Evolutionary conservation across 2,113 vertebrate genomes (phyloP).

Genomic region (Tringa solitaria): DNA sequence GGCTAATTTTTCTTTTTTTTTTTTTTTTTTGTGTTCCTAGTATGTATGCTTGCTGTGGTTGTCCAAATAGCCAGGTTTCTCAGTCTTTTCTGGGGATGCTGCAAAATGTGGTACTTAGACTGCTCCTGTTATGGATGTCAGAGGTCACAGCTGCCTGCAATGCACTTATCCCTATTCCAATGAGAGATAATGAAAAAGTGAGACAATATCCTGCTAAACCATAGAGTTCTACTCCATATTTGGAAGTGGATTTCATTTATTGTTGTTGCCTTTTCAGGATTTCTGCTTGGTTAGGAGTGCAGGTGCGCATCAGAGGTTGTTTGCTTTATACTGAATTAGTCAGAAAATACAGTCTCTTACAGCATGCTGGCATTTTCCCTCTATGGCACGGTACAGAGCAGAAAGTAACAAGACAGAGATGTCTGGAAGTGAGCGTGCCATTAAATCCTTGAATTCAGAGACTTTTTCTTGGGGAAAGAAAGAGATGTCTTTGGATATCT

Average conservation of each 20-base stretch:
- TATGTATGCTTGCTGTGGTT: background rate
- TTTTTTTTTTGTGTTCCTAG: background rate
- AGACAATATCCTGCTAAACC: background rate
- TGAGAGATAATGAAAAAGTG: background rate
- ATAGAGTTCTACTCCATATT: background rate
- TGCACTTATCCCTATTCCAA: background rate
- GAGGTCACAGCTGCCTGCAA: background rate
- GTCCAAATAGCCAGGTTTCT: background rate
- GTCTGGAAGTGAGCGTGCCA: background rate
- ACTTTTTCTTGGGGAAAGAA: background rate
- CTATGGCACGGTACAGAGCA: background rate
- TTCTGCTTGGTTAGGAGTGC: background rate
- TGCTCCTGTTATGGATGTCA: background rate
- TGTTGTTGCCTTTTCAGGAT: background rate
- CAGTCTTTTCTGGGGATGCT: background rate
- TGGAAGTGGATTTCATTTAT: background rate
- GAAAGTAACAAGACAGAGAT: background rate
- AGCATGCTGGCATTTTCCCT: background rate
- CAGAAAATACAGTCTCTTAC: background rate
- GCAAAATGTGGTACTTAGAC: background rate
- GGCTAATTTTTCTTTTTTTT: background rate
- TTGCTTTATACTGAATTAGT: background rate
- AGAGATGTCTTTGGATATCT: background rate
- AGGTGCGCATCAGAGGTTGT: background rate
- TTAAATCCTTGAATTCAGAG: background rate